Evolutionary conservation across 2,797 vertebrate species (phyloP).

Genomic region (Tapirus indicus): DNA sequence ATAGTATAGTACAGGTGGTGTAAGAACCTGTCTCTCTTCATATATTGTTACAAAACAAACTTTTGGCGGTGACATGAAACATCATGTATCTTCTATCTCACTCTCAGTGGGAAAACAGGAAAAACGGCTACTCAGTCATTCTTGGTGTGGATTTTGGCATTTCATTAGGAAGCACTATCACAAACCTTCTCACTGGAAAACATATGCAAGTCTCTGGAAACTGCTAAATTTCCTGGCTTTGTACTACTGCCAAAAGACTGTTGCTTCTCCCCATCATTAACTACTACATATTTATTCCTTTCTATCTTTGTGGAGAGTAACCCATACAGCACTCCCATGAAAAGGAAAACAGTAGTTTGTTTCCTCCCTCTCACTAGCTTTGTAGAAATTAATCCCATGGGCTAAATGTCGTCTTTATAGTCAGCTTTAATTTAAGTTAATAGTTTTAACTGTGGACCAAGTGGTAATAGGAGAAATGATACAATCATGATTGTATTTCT

Average conservation of each 20-base stretch:
- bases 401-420: conserved; percentile 52
- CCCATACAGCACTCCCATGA: background rate
- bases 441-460: background rate
- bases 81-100: conserved; percentile 69
- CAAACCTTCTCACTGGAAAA: conserved; percentile 67
- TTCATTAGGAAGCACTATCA: conserved; percentile 74
- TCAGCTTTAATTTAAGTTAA: background rate
- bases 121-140: conserved; percentile 68
- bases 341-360: conserved; percentile 78
- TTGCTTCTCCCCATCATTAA: conserved; percentile 43
- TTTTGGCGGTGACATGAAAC: conserved; percentile 59
- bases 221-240: conserved; percentile 75
- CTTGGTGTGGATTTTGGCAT: conserved; percentile 73
- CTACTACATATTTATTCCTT: conserved; percentile 59
- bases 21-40: conserved; percentile 72
- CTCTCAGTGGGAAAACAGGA: conserved; percentile 83
- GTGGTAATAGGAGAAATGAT: background rate
- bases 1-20: conserved; percentile 85
- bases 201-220: conserved; percentile 77
- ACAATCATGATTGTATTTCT: background rate
- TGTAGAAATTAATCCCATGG: conserved; percentile 60
- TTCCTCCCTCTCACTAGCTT: background rate
- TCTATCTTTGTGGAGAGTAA: conserved; percentile 48
- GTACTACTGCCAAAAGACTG: conserved; percentile 20
- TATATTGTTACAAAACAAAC: conserved; percentile 64